A percentile compares a stretch with the other conserved stretches of the same genome.
Evolutionary conservation across 2,113 vertebrate genomes (phyloP).

Genomic region (Pygoscelis antarcticus): DNA sequence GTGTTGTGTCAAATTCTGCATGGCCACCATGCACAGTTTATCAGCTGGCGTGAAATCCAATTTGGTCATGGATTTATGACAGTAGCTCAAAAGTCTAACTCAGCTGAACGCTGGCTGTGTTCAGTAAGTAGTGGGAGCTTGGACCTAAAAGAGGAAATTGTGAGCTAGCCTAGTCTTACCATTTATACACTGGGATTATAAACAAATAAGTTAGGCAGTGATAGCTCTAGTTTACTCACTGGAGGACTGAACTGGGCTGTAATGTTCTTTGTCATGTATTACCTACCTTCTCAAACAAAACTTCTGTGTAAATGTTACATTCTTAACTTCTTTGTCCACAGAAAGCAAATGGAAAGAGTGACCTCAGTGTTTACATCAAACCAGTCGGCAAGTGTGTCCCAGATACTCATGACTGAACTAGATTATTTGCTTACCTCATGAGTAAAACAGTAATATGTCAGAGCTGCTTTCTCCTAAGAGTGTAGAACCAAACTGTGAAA

Average conservation of each 20-base stretch:
- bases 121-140: background rate
- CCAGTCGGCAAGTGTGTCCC: background rate
- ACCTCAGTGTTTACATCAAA: slow-evolving; percentile 17
- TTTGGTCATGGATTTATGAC: background rate
- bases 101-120: background rate
- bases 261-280: background rate
- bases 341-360: slow-evolving; percentile 10
- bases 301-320: background rate
- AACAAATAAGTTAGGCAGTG: background rate
- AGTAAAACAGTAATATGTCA: background rate
- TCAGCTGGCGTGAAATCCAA: background rate
- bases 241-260: background rate
- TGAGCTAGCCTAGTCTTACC: background rate
- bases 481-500: background rate
- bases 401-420: background rate
- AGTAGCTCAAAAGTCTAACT: background rate
- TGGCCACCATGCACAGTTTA: background rate
- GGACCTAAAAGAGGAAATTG: background rate
- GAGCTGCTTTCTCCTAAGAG: background rate
- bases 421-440: background rate
- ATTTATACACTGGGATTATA: background rate
- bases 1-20: background rate
- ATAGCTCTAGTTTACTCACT: background rate
- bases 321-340: background rate
- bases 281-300: slow-evolving; percentile 1